These are phyloP conservation scores for Dinomys branickii DNA, from an alignment of 2,113 vertebrate species.

Conservation along the genomic window DNA sequence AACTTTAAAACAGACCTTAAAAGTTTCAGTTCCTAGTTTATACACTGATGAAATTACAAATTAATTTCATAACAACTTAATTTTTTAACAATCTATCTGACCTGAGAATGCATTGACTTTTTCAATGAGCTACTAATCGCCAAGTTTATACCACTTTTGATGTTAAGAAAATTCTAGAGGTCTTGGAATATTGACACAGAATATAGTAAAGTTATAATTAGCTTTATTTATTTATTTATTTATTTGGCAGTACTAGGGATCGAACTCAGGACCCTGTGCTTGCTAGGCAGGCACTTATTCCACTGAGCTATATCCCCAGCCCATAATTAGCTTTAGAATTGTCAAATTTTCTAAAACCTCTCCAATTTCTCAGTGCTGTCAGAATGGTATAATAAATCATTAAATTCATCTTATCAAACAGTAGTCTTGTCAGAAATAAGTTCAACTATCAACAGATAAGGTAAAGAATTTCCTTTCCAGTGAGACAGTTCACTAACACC, in stretches of 20 bases:
- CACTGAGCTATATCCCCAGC: too few species aligned
- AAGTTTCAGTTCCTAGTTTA: not conserved
- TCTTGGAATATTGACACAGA: not conserved
- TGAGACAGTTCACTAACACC: not conserved
- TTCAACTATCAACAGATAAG: not conserved
- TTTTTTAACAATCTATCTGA: not conserved
- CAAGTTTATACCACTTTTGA: constrained; percentile 14
- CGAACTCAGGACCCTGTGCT: too few species aligned
- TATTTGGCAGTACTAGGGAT: too few species aligned
- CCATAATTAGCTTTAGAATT: not conserved
- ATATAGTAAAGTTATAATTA: constrained; percentile 19
- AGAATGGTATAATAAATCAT: constrained; percentile 5
- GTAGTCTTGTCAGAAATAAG: not conserved
- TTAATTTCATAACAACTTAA: constrained; percentile 1
- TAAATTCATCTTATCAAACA: not conserved
- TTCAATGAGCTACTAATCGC: not conserved
- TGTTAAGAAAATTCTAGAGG: not conserved
- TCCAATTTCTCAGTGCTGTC: not conserved
- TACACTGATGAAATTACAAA: not conserved
- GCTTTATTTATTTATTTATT: too few species aligned
- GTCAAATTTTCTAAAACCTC: not conserved
- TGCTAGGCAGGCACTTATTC: too few species aligned
- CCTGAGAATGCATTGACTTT: not conserved
- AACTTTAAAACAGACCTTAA: not conserved
- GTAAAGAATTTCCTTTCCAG: not conserved